Base-by-base conservation (phyloP, 1,140 invertebrate species). In the Penaeus chinensis region DNA sequence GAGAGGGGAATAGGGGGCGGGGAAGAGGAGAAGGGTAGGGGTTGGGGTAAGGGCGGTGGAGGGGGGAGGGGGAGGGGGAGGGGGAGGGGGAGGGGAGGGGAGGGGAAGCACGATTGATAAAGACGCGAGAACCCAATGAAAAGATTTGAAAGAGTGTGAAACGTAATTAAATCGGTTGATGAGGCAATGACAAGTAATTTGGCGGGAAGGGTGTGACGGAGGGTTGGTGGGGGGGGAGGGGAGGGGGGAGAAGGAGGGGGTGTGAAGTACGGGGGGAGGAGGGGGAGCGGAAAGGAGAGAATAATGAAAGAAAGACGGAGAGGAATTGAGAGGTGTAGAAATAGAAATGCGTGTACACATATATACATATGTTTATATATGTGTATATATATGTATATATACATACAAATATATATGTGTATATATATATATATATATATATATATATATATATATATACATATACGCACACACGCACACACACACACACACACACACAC, bases 171-270 rank as follows among this genome's bases (percentile, higher is more conserved):
- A 74, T 18, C 69, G 69, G 20, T 74, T 74, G 69, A 74, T 74
- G 69, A 74, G 69, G 22, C 69, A 74, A 74, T 74, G n/a, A 74
- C 69, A 74, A 74, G 69, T 74, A 74, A 74, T 74, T 74, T 74
- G 69, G 24, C 69, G 37, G 18, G 69, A 37, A 24, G 69, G 24
- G 69, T 74, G 69, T 74, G 69, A 74, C 69, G 69, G 37, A 74
- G 69, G 37, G 69, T 37, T n/a, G 22, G n/a, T 32, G 7, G 37
- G 69, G 69, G 37, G 69, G 69, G 37, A 74, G 69, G 69, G 37
- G n/a, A 74, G 69, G 69, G 37, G n/a, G 69, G 37, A 22, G 66
- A 69, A 27, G 66, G n/a, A 10, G n/a, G n/a, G 32, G 22, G n/a
- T n/a, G 66, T 13, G 22, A 20, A 22, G 32, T 24, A 69, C 8